Percentiles rank a stretch among this genome's conserved stretches.
Conservation (phyloP, 2,797 vertebrate species). For the Remorina albescens region DNA sequence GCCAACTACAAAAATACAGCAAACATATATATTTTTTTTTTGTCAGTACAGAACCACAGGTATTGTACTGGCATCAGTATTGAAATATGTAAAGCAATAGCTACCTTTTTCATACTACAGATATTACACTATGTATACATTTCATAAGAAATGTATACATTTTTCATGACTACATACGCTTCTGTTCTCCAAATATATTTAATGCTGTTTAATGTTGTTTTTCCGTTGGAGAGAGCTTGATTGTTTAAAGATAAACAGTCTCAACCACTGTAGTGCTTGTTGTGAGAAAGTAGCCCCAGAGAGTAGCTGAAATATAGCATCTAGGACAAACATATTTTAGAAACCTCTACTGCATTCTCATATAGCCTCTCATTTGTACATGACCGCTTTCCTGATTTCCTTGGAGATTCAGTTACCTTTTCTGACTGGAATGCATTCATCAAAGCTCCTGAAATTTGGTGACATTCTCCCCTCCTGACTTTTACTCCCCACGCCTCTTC, state of each 20-base stretch:
- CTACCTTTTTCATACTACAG: neutral
- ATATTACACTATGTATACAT: neutral
- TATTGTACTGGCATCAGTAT: neutral
- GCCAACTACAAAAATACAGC: neutral
- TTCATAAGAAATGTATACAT: too few relatives aligned
- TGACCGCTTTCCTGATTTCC: slow-evolving; percentile 23
- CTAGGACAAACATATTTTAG: slow-evolving; percentile 14
- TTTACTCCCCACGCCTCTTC: neutral
- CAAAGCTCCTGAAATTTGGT: neutral
- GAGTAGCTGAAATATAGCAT: slow-evolving; percentile 12
- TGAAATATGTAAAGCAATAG: neutral
- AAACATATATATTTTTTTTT: too few relatives aligned
- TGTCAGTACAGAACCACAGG: neutral
- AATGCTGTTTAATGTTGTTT: slow-evolving; percentile 24
- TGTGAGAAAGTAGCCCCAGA: neutral
- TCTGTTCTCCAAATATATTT: neutral
- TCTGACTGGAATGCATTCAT: slow-evolving; percentile 9
- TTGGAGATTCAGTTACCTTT: slow-evolving; percentile 15
- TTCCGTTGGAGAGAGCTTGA: neutral
- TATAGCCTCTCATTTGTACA: slow-evolving; percentile 12
- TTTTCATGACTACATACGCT: slow-evolving; percentile 1
- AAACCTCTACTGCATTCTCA: slow-evolving; percentile 29
- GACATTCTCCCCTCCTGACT: neutral
- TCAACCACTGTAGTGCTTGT: neutral
- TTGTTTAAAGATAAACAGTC: neutral